Evolutionary conservation across 2,797 vertebrate species (phyloP), one percentile per base, ranked within the genome.

Genomic region (Anabacerthia variegaticeps): DNA sequence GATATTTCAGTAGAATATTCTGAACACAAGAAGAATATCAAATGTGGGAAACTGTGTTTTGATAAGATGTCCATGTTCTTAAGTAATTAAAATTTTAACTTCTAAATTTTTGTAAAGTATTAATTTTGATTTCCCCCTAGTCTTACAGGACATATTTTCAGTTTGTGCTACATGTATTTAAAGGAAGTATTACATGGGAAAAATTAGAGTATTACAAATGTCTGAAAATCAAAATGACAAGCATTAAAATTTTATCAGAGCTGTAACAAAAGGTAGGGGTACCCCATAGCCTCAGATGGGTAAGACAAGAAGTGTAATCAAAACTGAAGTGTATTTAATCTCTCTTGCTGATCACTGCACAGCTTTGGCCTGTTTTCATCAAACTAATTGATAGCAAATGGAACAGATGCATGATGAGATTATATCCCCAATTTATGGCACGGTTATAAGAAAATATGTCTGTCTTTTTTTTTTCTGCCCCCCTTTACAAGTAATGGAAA

Each of bases 381-480:
- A 97, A 81, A 92, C 82, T 96, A 97, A 97, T 95, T 96, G 96
- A 96, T 92, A 75, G 89, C 91, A 98, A 96, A 96, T 93, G 96
- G 95, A 95, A 32, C 77, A 96, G 96, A 96, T 95, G 92, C 89
- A 63, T 63, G 81, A 96, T 78, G 93, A 93, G 92, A 96, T 97
- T 96, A 88, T 59, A 94, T 67, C 66, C 72, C 49, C 37, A 72
- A 80, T 94, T 95, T 85, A 91, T 71, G 88, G 88, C 67, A 96
- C 8, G 3, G 69, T 85, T 96, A 51, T 78, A 91, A 95, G 79
- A 89, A 97, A 96, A 95, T 84, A 76, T 46, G 11, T 52, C 10
- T n/a, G 83, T 54, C 67, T 62, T 55, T 62, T 27, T 14, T 28
- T 28, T 32, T 32, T 10, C n/a, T 46, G 21, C 20, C 44, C 10